These are phyloP conservation scores for Microtus montanus DNA, from an alignment of 2,113 vertebrate species.

Conservation along the genomic window DNA sequence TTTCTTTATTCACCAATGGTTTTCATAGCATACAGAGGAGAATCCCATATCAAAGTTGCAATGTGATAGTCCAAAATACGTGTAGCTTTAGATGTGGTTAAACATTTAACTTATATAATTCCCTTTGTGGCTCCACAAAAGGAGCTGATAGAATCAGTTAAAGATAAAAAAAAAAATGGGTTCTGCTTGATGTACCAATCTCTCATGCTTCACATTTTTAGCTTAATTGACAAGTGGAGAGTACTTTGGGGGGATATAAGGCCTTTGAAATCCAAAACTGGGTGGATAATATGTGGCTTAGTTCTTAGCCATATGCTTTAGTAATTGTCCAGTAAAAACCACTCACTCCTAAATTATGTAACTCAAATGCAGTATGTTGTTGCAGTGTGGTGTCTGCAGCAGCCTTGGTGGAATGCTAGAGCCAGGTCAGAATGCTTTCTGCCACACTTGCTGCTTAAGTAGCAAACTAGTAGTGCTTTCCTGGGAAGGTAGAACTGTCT, in stretches of 20 bases:
- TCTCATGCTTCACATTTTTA: slow-evolving; percentile 10
- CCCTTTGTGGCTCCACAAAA: slow-evolving; percentile 37
- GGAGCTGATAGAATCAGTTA: slow-evolving; percentile 44
- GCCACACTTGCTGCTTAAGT: not conserved
- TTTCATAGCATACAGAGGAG: no score
- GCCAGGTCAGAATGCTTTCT: not conserved
- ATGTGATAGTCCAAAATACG: not conserved
- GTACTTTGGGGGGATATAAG: slow-evolving; percentile 20
- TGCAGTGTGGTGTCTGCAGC: not conserved
- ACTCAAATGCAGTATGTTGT: slow-evolving; percentile 21
- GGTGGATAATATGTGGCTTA: slow-evolving; percentile 42
- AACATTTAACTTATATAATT: slow-evolving; percentile 64
- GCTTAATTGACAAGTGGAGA: slow-evolving; percentile 47
- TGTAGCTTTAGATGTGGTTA: slow-evolving; percentile 13
- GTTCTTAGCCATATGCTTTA: slow-evolving; percentile 47
- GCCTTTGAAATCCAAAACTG: slow-evolving; percentile 61
- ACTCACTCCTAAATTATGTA: slow-evolving; percentile 6
- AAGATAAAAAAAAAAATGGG: slow-evolving; percentile 5
- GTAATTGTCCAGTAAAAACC: slow-evolving; percentile 47
- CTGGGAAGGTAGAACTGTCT: slow-evolving; percentile 6
- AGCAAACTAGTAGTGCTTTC: not conserved
- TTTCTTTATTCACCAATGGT: no score
- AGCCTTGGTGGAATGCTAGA: not conserved
- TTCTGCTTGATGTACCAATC: not conserved
- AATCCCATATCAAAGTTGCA: no score